These are phyloP conservation scores for Porites lutea DNA, from an alignment of 64 coral and sea anemone species.

Conservation along the genomic window DNA sequence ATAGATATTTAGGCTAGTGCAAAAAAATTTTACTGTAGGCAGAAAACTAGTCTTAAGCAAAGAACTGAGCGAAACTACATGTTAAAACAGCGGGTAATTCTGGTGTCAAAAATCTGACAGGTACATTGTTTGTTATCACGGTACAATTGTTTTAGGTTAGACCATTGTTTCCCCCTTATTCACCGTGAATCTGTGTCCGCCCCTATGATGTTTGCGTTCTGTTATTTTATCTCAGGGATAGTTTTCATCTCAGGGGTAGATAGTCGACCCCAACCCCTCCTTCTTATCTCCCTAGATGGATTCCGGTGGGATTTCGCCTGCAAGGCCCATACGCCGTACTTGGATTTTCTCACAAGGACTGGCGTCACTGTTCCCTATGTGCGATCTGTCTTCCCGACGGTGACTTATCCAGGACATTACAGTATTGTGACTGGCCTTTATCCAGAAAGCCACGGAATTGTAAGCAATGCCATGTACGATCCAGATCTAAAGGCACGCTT, in stretches of 20 bases:
- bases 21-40: too few relatives aligned
- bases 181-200: not conserved
- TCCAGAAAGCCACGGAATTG: constrained; percentile 86
- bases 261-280: not conserved
- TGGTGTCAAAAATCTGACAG: not conserved
- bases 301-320: constrained; percentile 92
- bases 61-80: not conserved
- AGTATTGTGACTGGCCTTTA: constrained; percentile 90
- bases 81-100: constrained; percentile 17
- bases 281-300: constrained; percentile 92
- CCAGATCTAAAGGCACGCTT: constrained; percentile 76
- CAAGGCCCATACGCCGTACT: constrained; percentile 70
- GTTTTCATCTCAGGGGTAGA: not conserved
- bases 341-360: constrained; percentile 74
- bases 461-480: constrained; percentile 89
- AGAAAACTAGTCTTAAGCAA: too few relatives aligned
- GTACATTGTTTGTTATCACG: not conserved
- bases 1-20: not conserved
- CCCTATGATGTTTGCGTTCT: not conserved
- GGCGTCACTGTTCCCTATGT: constrained; percentile 78
- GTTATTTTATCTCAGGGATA: not conserved
- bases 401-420: constrained; percentile 86
- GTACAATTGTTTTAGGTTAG: not conserved
- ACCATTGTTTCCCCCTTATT: not conserved
- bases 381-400: constrained; percentile 76